Evolutionary conservation across 1,140 invertebrate genomes (phyloP).

Genomic region (Camponotus floridanus): DNA sequence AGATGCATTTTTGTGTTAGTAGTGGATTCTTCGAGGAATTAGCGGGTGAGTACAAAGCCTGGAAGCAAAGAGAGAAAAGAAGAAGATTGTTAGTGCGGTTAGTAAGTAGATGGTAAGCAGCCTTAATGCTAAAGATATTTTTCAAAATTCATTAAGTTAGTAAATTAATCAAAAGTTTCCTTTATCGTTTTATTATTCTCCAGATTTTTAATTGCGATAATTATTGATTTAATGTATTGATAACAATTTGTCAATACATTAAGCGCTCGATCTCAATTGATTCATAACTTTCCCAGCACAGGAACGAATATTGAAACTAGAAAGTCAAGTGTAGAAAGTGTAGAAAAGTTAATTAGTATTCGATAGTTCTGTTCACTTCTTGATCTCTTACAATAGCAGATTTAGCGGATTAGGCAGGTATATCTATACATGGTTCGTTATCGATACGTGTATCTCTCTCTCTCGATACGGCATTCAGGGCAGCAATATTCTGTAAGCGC

Average conservation of each 20-base stretch:
- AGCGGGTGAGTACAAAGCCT: slow-evolving; percentile 73
- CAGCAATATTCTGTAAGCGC: slow-evolving; percentile 69
- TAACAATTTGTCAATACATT: not conserved
- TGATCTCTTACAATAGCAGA: not conserved
- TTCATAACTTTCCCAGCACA: not conserved
- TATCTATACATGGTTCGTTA: slow-evolving; percentile 56
- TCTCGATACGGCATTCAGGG: slow-evolving; percentile 50
- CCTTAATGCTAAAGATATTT: not conserved
- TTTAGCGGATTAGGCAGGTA: not conserved
- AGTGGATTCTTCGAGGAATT: slow-evolving; percentile 41
- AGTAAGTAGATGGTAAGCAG: slow-evolving; percentile 53
- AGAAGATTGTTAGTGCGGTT: slow-evolving; percentile 77
- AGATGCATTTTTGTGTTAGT: slow-evolving; percentile 59
- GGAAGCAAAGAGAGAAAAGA: slow-evolving; percentile 76
- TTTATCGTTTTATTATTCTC: not conserved
- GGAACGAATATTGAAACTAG: not conserved
- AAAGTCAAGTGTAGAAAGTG: not conserved
- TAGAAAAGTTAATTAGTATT: not conserved
- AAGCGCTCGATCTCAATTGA: not conserved
- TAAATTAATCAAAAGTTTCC: not conserved
- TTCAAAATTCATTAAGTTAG: slow-evolving; percentile 37
- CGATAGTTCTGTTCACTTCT: not conserved
- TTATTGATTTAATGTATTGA: not conserved
- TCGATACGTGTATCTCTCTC: slow-evolving; percentile 64
- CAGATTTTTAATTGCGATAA: not conserved